Evolutionary conservation across 2,888 invertebrate species (phyloP), one percentile per base, ranked within the genome.

Genomic region (Microchrysa polita): DNA sequence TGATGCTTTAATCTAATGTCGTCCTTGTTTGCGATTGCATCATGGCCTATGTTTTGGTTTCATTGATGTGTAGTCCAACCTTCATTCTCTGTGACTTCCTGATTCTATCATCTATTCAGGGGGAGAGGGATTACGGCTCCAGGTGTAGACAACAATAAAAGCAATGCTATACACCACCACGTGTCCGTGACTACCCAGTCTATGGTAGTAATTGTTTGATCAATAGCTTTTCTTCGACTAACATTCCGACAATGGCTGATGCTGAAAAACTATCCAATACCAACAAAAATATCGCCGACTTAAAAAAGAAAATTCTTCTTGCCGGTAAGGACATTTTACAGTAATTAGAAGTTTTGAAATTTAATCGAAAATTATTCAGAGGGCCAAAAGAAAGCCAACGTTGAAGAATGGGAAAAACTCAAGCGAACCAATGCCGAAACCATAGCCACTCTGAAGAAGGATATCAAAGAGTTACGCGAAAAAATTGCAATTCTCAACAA

Each of bases 231-330:
- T 12, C 10, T 16, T n/a, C 20, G 53, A 16, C 5, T 53, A 34
- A 5, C 27, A 9, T 0, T 9, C 27, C 27, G 16, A 71, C 9
- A 44, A 76, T 76, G 76, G 71, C 74, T 80, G 84, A 84, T 77
- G 78, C 80, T 12, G 84, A 84, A 67, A 83, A 83, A 76, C 77
- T 82, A 53, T 78, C 78, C 65, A 82, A 84, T 77, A 77, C 83
- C 73, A 93, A 93, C 82, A 91, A 90, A 78, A 91, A 93, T 87
- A 93, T 94, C 82, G 88, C 91, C 80, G 93, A 94, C 85, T 90
- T 94, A 73, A 94, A 94, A 84, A 94, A 94, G 86, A 93, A 93
- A 84, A 93, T 94, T 82, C 91, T 93, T 79, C 83, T 94, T 76
- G 92, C 93, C 82, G 94, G 94, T 93, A 81, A 82, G 83, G 40